Percentiles rank a stretch among this genome's conserved stretches.
phyloP scores from a whole-genome alignment of 2,113 vertebrate genomes.

The Lepisosteus osseus region DNA sequence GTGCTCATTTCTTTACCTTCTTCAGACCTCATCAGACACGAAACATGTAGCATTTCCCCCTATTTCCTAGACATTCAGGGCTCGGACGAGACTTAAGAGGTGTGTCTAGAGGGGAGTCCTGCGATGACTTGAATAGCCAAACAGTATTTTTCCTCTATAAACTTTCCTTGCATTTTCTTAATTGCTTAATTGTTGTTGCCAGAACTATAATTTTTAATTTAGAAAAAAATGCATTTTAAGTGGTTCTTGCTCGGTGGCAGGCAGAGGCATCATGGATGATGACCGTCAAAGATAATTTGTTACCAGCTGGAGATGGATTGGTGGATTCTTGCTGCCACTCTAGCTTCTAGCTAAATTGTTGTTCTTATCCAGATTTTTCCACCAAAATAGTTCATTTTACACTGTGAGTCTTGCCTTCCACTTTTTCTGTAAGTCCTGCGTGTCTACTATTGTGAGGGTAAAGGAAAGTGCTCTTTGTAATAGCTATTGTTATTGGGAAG shows the following conservation, averaged over 20 bases:
- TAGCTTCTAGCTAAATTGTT: conserved; percentile 7
- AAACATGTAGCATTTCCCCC: too few species aligned
- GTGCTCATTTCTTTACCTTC: too few species aligned
- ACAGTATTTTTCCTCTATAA: too few species aligned
- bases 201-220: conserved; percentile 10
- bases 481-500: conserved; percentile 76
- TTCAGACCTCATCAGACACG: too few species aligned
- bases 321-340: not conserved
- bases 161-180: too few species aligned
- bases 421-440: too few species aligned
- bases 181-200: not conserved
- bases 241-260: conserved; percentile 10
- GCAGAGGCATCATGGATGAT: not conserved
- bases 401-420: not conserved
- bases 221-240: conserved; percentile 10
- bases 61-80: too few species aligned
- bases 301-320: not conserved
- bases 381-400: not conserved
- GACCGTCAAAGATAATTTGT: conserved; percentile 11
- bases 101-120: too few species aligned
- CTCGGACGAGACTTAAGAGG: too few species aligned
- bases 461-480: conserved; percentile 58
- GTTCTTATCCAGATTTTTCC: not conserved
- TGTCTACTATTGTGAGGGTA: too few species aligned
- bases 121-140: too few species aligned